Conservation (phyloP, 2,797 vertebrate species). For the Sebastes umbrosus region DNA sequence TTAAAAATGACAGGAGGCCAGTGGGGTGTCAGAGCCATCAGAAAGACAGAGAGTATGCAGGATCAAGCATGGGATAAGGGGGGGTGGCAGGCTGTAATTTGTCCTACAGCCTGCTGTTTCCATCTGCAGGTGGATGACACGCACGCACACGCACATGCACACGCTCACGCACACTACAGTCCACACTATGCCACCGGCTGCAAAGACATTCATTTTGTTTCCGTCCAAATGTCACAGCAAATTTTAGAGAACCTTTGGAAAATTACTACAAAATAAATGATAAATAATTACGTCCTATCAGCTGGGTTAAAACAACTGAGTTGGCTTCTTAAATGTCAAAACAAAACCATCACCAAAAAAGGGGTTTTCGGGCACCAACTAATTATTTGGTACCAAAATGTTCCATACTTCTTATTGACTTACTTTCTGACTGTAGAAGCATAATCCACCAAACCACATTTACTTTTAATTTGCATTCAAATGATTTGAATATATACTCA, state of each 20-base stretch:
- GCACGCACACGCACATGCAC: neutral
- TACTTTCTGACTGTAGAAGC: neutral
- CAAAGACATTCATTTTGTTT: constrained; percentile 13
- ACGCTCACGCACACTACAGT: neutral
- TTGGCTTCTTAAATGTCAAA: constrained; percentile 38
- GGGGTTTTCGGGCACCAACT: neutral
- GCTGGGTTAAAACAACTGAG: constrained; percentile 16
- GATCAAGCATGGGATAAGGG: constrained; percentile 56
- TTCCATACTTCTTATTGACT: neutral
- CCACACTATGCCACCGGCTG: neutral
- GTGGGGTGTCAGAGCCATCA: constrained; percentile 45
- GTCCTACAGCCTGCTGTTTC: constrained; percentile 62
- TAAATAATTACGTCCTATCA: constrained; percentile 25
- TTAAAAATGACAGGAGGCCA: constrained; percentile 50
- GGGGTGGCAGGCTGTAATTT: constrained; percentile 70
- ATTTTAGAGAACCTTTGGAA: constrained; percentile 25
- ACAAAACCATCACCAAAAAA: constrained; percentile 11
- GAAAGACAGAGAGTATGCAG: constrained; percentile 32
- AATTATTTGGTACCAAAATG: neutral
- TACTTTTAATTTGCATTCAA: neutral
- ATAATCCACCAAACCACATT: neutral
- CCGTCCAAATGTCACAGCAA: constrained; percentile 27
- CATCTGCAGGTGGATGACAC: constrained; percentile 62
- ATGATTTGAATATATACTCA: neutral
- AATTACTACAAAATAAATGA: constrained; percentile 23